Percentiles rank a stretch among this genome's conserved stretches.
These are phyloP conservation scores for Ips typographus DNA, from an alignment of 1,140 invertebrate species.

Conservation along the genomic window DNA sequence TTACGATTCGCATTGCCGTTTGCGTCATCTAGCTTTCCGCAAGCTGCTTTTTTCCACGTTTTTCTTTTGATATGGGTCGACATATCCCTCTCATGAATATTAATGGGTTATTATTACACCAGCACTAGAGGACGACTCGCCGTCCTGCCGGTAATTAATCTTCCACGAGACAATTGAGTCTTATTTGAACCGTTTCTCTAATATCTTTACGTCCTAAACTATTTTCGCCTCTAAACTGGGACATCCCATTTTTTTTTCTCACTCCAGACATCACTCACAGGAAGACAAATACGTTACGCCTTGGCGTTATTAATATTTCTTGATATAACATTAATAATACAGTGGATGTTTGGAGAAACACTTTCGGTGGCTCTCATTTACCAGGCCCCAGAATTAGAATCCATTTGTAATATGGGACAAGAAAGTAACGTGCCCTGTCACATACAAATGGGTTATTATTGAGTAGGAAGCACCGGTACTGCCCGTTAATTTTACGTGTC, in stretches of 20 bases:
- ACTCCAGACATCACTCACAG: not conserved
- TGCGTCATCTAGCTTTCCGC: slow-evolving; percentile 1
- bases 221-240: not conserved
- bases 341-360: slow-evolving; percentile 23
- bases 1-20: slow-evolving; percentile 1
- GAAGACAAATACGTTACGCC: slow-evolving; percentile 27
- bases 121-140: not conserved
- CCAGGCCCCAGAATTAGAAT: slow-evolving; percentile 31
- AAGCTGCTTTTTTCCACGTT: slow-evolving; percentile 13
- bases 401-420: slow-evolving; percentile 32
- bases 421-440: slow-evolving; percentile 28
- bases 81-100: not conserved
- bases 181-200: no score
- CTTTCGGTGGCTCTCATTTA: slow-evolving; percentile 28
- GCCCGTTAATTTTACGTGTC: slow-evolving; percentile 23
- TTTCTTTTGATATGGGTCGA: slow-evolving; percentile 11
- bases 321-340: slow-evolving; percentile 32
- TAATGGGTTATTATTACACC: not conserved
- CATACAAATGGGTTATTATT: slow-evolving; percentile 31
- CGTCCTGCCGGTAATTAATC: no score
- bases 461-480: slow-evolving; percentile 27
- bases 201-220: no score
- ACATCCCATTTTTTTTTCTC: not conserved
- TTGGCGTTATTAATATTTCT: slow-evolving; percentile 31
- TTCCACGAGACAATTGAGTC: no score